Conservation (phyloP, 2,888 invertebrate species). For the Lepidocyrtinus sp. region DNA sequence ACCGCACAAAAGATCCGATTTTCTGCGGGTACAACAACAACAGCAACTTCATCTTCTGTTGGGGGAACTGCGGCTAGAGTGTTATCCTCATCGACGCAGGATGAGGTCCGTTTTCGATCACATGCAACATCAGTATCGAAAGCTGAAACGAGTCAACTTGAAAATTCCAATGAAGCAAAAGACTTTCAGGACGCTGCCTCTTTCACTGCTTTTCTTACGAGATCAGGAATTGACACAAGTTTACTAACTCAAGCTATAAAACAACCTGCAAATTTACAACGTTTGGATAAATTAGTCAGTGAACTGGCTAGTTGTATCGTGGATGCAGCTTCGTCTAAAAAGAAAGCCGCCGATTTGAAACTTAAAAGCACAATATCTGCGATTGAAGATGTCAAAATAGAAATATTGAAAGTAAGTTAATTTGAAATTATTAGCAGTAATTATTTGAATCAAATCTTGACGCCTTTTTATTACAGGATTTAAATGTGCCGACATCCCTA, state of each 20-base stretch:
- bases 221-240: slow-evolving; percentile 25
- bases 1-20: slow-evolving; percentile 55
- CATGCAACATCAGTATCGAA: not conserved
- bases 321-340: slow-evolving; percentile 26
- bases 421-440: not conserved
- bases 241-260: not conserved
- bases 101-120: not conserved
- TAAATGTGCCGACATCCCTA: slow-evolving; percentile 31
- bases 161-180: not conserved
- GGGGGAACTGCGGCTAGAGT: not conserved
- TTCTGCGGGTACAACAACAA: slow-evolving; percentile 15
- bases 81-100: not conserved
- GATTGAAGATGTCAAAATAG: slow-evolving; percentile 36
- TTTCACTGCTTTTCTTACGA: slow-evolving; percentile 23
- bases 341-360: not conserved
- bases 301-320: slow-evolving; percentile 34
- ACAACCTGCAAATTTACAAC: not conserved
- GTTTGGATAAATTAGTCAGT: slow-evolving; percentile 25
- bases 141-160: not conserved
- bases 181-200: slow-evolving; percentile 9
- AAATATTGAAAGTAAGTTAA: slow-evolving; percentile 47
- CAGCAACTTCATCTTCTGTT: slow-evolving; percentile 8
- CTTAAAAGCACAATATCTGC: not conserved
- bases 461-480: slow-evolving; percentile 18
- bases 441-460: not conserved